phyloP scores from a whole-genome alignment of 2,113 vertebrate genomes.

The Progne subis region DNA sequence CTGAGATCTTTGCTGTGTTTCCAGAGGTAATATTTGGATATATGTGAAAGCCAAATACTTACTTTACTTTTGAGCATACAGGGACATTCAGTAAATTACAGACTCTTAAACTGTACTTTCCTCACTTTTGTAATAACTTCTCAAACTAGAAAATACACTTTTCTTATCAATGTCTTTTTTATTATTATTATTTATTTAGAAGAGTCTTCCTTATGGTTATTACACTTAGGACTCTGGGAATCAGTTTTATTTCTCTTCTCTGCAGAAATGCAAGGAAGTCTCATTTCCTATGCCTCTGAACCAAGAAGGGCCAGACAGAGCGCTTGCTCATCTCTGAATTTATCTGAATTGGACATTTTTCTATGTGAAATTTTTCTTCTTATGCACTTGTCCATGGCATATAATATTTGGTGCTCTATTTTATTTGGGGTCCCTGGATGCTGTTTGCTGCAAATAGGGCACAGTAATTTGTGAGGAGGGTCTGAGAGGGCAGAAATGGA shows the following conservation, averaged over 20 bases:
- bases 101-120: not conserved
- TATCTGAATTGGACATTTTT: not conserved
- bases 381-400: not conserved
- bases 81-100: not conserved
- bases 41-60: not conserved
- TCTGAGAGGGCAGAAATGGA: not conserved
- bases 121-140: not conserved
- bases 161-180: not conserved
- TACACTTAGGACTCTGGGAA: not conserved
- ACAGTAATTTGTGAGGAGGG: not conserved
- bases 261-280: not conserved
- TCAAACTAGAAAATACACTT: not conserved
- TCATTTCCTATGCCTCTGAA: not conserved
- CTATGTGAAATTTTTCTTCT: not conserved
- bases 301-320: not conserved
- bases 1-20: not conserved
- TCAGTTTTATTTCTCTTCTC: not conserved
- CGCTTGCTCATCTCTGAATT: fast-evolving
- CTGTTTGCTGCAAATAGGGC: not conserved
- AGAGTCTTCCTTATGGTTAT: not conserved
- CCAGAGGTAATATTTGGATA: not conserved
- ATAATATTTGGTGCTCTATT: not conserved
- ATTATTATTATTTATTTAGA: not conserved
- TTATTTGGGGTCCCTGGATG: not conserved
- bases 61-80: not conserved